Evolutionary conservation across 1,140 invertebrate genomes (phyloP), one percentile per base, ranked within the genome.

Genomic region (Rhopalosiphum maidis): DNA sequence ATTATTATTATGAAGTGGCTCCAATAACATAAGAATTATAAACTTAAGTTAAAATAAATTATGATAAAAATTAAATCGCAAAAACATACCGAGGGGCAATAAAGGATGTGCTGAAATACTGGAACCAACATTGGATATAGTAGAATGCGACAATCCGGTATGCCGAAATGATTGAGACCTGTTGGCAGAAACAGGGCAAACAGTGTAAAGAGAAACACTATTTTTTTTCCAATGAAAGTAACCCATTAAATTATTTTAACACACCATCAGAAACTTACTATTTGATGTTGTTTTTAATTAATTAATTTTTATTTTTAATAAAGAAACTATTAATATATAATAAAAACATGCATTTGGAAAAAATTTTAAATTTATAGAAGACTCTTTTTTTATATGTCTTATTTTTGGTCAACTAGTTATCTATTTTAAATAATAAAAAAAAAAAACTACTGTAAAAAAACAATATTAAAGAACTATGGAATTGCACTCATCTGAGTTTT

Each of bases 151-250:
- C 94, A 95, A 96, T 95, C 96, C 95, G 93, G 95, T 95, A 96
- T 97, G 96, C 95, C 97, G 97, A 96, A 97, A 97, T 95, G 97
- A 97, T 96, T 97, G 97, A 96, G 97, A 97, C 97, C 97, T 97
- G 97, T 96, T 96, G 96, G 96, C 96, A 97, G 97, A 97, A 96
- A 97, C 95, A 95, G 94, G 88, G 93, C 54, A 94, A 93, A 94
- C 68, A 82, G 94, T 94, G 77, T 94, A 87, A 85, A 93, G 82
- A 93, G 82, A 93, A 92, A 86, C 48, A 55, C 82, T 85, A 86
- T 86, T 94, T 94, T 94, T 48, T 93, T 48, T 83, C 41, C 90
- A 91, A 91, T 93, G 93, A 87, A 93, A 92, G 91, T 51, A 51
- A 93, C 68, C 91, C 82, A 54, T 93, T 54, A 43, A 21, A 54